Evolutionary conservation across 2,797 vertebrate genomes (phyloP).

Genomic region (Megalops cyprinoides): DNA sequence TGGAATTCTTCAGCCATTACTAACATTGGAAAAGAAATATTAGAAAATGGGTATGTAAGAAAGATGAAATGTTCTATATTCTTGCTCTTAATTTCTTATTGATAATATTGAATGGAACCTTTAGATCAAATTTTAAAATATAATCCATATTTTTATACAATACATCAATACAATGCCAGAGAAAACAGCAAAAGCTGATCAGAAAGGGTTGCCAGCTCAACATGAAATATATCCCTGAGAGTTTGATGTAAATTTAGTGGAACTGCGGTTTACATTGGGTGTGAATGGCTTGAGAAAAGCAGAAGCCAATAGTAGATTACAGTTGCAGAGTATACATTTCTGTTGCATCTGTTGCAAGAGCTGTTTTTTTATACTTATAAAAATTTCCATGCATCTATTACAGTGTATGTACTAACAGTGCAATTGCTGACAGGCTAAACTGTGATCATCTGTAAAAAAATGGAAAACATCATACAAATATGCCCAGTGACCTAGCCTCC

Average conservation of each 20-base stretch:
- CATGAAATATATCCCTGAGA: no score
- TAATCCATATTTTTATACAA: constrained; percentile 4
- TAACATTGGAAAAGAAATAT: not conserved
- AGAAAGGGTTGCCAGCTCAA: not conserved
- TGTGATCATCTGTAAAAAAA: no score
- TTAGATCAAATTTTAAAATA: not conserved
- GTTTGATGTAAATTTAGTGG: no score
- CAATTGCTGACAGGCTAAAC: no score
- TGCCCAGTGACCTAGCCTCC: no score
- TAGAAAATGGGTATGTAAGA: not conserved
- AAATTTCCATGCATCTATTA: not conserved
- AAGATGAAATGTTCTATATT: constrained; percentile 13
- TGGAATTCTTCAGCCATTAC: constrained; percentile 6
- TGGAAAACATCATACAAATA: no score
- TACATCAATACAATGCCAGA: not conserved
- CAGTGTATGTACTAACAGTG: no score
- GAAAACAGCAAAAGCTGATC: not conserved
- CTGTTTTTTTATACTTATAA: not conserved
- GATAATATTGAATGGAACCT: not conserved
- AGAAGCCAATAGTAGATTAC: no score
- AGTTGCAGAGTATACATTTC: no score
- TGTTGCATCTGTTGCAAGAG: not conserved
- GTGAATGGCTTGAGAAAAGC: no score
- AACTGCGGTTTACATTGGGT: no score
- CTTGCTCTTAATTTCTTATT: no score